phyloP scores from a whole-genome alignment of 1,140 invertebrate species.

The Drosophila subpulchrella region DNA sequence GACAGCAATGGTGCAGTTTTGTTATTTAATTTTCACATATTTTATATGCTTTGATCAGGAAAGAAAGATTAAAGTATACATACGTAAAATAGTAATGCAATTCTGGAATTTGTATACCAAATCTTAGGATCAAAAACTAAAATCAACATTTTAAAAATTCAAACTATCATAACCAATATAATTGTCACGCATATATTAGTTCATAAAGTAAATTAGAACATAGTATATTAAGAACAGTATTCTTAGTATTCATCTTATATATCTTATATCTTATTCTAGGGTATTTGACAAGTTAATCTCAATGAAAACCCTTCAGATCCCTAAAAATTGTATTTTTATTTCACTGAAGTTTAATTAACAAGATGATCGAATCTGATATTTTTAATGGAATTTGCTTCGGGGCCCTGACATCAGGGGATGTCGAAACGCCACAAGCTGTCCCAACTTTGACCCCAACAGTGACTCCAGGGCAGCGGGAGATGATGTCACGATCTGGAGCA shows the following conservation, averaged over 20 bases:
- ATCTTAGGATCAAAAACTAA: not conserved
- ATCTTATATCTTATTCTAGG: not conserved
- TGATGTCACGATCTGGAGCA: conserved; percentile 61
- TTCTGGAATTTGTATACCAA: not conserved
- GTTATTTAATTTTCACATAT: not conserved
- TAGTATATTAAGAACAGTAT: no score
- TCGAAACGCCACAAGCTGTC: conserved; percentile 7
- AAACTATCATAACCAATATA: no score
- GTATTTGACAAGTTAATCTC: not conserved
- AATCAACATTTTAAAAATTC: no score
- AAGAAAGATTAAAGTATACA: no score
- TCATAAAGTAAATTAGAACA: no score
- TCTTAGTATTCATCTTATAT: no score
- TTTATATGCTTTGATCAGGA: not conserved
- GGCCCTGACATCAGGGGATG: not conserved
- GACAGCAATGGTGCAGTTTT: no score
- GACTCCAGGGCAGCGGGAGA: conserved; percentile 39
- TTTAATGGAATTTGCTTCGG: conserved; percentile 18
- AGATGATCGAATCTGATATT: conserved; percentile 38
- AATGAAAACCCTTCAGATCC: no score
- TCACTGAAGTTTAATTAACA: conserved; percentile 33
- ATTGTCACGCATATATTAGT: no score
- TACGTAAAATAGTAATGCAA: no score
- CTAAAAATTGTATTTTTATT: not conserved
- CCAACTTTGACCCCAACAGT: conserved; percentile 36